phyloP scores from a whole-genome alignment of 2,797 vertebrate genomes.

The Lates japonicus region DNA sequence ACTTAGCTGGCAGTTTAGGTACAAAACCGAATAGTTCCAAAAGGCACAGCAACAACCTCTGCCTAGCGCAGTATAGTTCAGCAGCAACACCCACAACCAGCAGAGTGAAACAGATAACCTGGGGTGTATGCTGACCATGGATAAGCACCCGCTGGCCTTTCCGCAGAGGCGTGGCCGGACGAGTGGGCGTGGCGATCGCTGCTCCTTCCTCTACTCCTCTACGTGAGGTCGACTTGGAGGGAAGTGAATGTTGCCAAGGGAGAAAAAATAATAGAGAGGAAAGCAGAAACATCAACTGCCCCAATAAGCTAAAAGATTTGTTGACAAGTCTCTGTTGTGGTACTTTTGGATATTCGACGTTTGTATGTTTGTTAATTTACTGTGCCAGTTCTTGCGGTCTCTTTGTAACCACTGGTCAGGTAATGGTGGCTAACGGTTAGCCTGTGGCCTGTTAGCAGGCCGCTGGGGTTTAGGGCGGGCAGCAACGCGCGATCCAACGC shows the following conservation, averaged over 20 bases:
- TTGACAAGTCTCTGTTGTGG: accelerated
- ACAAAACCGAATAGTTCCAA: too few species aligned
- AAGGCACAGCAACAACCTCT: too few species aligned
- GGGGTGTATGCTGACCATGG: background rate
- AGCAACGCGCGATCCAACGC: conserved; percentile 18
- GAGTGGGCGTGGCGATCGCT: conserved; percentile 53
- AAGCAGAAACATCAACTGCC: conserved; percentile 35
- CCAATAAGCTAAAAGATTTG: conserved; percentile 65
- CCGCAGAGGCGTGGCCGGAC: conserved; percentile 55
- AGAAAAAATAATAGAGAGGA: conserved; percentile 32
- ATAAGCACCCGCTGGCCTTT: background rate
- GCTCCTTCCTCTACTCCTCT: conserved; percentile 32
- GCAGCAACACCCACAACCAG: too few species aligned
- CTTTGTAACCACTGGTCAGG: conserved; percentile 25
- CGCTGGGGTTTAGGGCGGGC: conserved; percentile 64
- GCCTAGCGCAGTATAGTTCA: too few species aligned
- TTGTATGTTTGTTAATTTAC: background rate
- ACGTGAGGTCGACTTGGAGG: conserved; percentile 59
- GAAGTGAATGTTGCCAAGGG: conserved; percentile 44
- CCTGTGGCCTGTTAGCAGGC: conserved; percentile 71
- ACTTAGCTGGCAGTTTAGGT: too few species aligned
- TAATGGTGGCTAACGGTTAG: conserved; percentile 58
- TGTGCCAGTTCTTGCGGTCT: conserved; percentile 53
- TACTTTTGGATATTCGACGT: background rate
- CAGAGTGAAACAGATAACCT: too few species aligned